Percentiles rank a stretch among this genome's conserved stretches.
phyloP scores from a whole-genome alignment of 2,113 vertebrate species.

The Pygoscelis adeliae region DNA sequence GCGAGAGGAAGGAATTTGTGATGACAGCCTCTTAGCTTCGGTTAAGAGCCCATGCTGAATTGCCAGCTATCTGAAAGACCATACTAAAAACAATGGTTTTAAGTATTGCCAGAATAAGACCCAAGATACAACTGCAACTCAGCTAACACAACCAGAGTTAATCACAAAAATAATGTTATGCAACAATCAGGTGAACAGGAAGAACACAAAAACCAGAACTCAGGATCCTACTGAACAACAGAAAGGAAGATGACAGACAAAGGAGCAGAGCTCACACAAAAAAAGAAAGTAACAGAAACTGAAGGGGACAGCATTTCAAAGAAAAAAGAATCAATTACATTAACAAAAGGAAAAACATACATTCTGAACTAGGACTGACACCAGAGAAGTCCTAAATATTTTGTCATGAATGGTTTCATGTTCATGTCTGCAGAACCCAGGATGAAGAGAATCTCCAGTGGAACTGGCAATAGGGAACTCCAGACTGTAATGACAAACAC shows the following conservation, averaged over 20 bases:
- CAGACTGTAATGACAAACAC: background rate
- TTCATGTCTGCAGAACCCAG: background rate
- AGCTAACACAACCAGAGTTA: background rate
- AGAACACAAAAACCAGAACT: background rate
- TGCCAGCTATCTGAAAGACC: background rate
- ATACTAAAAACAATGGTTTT: background rate
- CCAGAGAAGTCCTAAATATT: background rate
- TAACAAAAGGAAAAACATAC: background rate
- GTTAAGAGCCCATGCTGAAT: background rate
- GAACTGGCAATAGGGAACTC: background rate
- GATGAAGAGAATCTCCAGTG: background rate
- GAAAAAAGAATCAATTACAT: background rate
- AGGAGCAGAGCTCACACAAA: background rate
- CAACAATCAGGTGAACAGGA: background rate
- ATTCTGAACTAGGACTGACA: background rate
- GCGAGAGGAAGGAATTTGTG: background rate
- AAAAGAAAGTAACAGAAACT: background rate
- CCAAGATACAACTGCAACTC: background rate
- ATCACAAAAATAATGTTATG: accelerated
- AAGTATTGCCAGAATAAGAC: background rate
- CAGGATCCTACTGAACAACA: background rate
- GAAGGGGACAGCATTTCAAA: background rate
- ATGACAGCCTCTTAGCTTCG: background rate
- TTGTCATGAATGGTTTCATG: background rate
- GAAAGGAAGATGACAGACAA: background rate